A percentile compares a stretch with the other conserved stretches of the same genome.
phyloP scores from a whole-genome alignment of 2,113 vertebrate species.

The Myotis brandtii region DNA sequence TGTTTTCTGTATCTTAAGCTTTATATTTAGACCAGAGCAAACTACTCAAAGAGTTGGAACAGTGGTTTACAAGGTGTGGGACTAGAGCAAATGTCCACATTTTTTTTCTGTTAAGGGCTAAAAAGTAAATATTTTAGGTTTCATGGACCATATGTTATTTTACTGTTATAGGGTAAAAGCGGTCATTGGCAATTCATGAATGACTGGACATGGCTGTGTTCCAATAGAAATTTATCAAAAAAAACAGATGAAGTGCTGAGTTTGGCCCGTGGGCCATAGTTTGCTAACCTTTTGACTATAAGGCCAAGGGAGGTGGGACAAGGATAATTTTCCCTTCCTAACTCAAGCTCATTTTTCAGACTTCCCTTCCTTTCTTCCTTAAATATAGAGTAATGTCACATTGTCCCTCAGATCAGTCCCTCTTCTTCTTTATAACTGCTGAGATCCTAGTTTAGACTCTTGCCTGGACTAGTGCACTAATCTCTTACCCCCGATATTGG shows the following conservation, averaged over 20 bases:
- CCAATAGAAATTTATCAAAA: neutral
- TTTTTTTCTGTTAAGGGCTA: neutral
- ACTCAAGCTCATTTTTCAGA: constrained; percentile 19
- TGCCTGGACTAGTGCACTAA: neutral
- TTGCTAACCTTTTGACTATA: neutral
- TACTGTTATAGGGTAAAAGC: neutral
- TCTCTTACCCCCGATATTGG: neutral
- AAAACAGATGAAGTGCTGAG: neutral
- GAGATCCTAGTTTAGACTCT: constrained; percentile 1
- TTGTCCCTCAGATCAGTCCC: neutral
- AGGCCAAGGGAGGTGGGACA: neutral
- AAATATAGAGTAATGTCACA: neutral
- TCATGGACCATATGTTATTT: neutral
- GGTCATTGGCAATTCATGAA: neutral
- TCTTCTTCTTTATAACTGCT: neutral
- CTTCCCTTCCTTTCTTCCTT: neutral
- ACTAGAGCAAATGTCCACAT: neutral
- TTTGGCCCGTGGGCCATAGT: neutral
- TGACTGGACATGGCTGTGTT: neutral
- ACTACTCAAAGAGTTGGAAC: neutral
- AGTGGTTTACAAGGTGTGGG: neutral
- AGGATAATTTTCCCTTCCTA: constrained; percentile 34
- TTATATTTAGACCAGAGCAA: constrained; percentile 2
- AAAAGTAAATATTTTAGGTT: neutral
- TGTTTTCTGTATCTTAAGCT: neutral